phyloP scores from a whole-genome alignment of 2,888 invertebrate genomes.

The Coenonympha glycerion region DNA sequence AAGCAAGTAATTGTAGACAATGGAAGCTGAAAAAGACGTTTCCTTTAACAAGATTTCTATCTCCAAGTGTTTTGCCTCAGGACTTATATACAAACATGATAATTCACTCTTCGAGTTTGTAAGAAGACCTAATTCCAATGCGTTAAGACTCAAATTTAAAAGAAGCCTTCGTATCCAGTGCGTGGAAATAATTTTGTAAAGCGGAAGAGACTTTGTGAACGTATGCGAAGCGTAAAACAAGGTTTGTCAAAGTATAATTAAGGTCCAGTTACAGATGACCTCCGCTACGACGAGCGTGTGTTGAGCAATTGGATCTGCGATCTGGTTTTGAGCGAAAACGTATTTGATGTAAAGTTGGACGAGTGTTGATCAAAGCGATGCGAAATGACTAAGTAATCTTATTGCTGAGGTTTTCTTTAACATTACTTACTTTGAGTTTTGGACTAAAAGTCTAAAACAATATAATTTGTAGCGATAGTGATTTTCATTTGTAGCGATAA shows the following conservation, averaged over 20 bases:
- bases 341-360: constrained; percentile 23
- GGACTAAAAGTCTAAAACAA: too few relatives aligned
- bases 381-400: constrained; percentile 13
- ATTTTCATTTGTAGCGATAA: too few relatives aligned
- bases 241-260: constrained; percentile 69
- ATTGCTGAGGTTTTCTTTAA: too few relatives aligned
- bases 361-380: constrained; percentile 25
- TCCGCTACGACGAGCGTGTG: constrained; percentile 4
- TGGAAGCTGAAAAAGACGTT: constrained; percentile 73
- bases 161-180: background rate
- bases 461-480: too few relatives aligned
- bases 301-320: constrained; percentile 7
- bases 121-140: constrained; percentile 14
- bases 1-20: constrained; percentile 75
- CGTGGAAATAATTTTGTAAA: constrained; percentile 35
- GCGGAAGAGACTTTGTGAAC: constrained; percentile 63
- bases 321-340: constrained; percentile 14
- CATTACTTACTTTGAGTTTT: too few relatives aligned
- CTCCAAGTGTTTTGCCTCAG: constrained; percentile 66
- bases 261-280: constrained; percentile 42
- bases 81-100: constrained; percentile 39
- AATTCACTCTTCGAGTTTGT: background rate
- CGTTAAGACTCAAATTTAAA: constrained; percentile 26
- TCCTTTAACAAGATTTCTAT: constrained; percentile 73
- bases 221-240: constrained; percentile 68